Percentiles rank a stretch among this genome's conserved stretches.
phyloP scores from a whole-genome alignment of 2,113 vertebrate species.

The Pontoporia blainvillei region DNA sequence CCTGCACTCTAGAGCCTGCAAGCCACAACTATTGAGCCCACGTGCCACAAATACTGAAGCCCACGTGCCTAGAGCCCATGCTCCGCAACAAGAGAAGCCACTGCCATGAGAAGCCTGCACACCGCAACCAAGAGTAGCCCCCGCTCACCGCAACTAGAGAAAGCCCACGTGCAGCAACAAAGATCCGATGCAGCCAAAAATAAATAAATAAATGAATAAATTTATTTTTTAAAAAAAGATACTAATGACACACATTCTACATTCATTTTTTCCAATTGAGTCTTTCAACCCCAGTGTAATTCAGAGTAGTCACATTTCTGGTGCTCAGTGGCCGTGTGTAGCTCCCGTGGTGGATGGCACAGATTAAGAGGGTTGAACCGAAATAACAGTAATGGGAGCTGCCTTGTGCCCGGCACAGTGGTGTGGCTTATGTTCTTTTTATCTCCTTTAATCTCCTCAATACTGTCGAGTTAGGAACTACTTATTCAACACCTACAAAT shows the following conservation, averaged over 20 bases:
- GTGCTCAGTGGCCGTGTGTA: accelerated
- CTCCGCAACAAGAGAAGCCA: no score
- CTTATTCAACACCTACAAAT: not conserved
- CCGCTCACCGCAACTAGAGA: no score
- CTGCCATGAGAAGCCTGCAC: accelerated
- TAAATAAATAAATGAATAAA: no score
- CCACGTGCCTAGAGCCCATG: no score
- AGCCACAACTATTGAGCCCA: no score
- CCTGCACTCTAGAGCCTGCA: no score
- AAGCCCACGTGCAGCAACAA: no score
- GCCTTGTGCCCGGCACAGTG: no score
- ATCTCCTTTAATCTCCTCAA: not conserved
- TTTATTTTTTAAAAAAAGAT: not conserved
- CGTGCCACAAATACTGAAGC: no score
- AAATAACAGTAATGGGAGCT: not conserved
- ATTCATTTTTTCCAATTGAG: not conserved
- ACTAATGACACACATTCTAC: not conserved
- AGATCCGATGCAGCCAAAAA: no score
- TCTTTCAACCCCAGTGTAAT: not conserved
- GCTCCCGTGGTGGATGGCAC: accelerated
- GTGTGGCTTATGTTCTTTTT: not conserved
- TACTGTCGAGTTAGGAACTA: not conserved
- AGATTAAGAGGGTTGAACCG: not conserved
- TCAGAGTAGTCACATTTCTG: not conserved
- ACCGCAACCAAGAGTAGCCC: no score